Evolutionary conservation across 2,888 invertebrate species (phyloP), one percentile per base, ranked within the genome.

Genomic region (Tenthredo scrophulariae): DNA sequence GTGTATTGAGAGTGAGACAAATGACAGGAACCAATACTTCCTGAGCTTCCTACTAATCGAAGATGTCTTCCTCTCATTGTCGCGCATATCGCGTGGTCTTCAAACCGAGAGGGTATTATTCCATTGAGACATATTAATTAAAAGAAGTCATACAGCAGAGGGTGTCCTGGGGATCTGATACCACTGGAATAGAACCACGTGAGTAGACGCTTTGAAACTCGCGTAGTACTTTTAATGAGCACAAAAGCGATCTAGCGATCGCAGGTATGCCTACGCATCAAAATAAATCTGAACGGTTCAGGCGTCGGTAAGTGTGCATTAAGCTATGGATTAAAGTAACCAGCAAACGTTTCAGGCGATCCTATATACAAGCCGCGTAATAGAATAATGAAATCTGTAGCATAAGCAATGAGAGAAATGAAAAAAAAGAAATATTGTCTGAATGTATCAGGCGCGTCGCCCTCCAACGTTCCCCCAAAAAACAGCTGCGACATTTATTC

Each of bases 41-140:
- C 40, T n/a, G 2, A 29, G 62, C 29, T 18, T 62, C 1, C 58
- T 80, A 62, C 62, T 40, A 62, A 62, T 37, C 80, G 40, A 62
- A 80, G 58, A 58, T 40, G 40, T 79, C 40, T 62, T 80, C 15
- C n/a, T 62, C 33, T 62, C 62, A 80, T 80, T 58, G 80, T 77
- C 80, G 50, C n/a, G 58, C 13, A 40, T 40, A 62, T 80, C 62
- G 80, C 58, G 80, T 40, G 37, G 5, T 62, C 40, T 50, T 22
- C 40, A 13, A 40, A 2, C 22, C 22, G 15, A 58, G 40, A 29
- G 54, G 54, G 29, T 26, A 54, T 54, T 77, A 54, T 54, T 77
- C 50, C 50, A 77, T 50, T 77, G 58, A 40, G 37, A 62, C 13
- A 40, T 80, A 58, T 80, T 80, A 80, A 80, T 80, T 40, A 62